phyloP scores from a whole-genome alignment of 2,888 invertebrate genomes.

The Nomada ruficornis region DNA sequence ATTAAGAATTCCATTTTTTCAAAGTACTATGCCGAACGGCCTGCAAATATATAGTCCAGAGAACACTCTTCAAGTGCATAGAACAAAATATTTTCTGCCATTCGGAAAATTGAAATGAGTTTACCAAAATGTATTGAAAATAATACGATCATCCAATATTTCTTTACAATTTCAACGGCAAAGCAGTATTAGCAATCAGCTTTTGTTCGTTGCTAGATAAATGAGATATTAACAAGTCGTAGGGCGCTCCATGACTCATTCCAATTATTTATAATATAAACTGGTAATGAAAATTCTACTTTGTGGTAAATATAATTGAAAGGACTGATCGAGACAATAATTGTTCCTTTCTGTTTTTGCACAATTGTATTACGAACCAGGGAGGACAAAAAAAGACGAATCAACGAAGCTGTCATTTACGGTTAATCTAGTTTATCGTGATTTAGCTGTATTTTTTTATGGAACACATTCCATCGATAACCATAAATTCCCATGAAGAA shows the following conservation, averaged over 20 bases:
- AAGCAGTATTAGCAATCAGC: no score
- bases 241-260: neutral
- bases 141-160: no score
- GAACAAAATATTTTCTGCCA: no score
- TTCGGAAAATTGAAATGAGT: no score
- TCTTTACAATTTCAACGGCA: no score
- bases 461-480: constrained; percentile 46
- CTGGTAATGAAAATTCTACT: neutral
- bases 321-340: constrained; percentile 22
- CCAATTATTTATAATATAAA: neutral
- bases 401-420: constrained; percentile 31
- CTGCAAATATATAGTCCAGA: no score
- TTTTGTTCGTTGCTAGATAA: no score
- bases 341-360: neutral
- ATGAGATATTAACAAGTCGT: neutral
- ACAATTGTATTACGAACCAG: neutral
- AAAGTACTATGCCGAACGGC: no score
- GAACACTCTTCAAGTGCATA: no score
- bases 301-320: neutral
- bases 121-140: no score
- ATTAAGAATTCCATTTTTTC: no score
- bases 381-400: neutral
- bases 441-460: constrained; percentile 44
- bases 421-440: constrained; percentile 38
- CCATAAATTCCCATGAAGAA: constrained; percentile 28